phyloP scores from a whole-genome alignment of 2,113 vertebrate species.

The Otolemur garnettii region DNA sequence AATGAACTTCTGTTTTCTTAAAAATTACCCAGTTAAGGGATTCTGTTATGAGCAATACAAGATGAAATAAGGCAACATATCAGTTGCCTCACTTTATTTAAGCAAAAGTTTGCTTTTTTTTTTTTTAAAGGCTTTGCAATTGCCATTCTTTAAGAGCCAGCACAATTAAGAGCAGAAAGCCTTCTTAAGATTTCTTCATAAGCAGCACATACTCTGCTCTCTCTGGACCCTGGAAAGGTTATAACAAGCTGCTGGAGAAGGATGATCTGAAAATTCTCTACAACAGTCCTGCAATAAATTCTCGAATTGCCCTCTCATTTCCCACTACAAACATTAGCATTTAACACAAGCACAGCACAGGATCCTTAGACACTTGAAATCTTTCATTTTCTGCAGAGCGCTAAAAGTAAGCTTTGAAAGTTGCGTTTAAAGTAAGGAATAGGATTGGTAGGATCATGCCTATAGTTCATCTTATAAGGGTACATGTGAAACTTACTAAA shows the following conservation, averaged over 20 bases:
- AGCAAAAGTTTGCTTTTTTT: neutral
- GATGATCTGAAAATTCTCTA: neutral
- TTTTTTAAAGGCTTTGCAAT: neutral
- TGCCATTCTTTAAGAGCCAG: neutral
- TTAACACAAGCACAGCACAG: neutral
- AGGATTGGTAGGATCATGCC: neutral
- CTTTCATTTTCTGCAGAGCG: neutral
- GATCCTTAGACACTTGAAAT: neutral
- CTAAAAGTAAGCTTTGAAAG: constrained; percentile 29
- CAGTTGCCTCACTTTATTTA: neutral
- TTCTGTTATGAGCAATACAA: neutral
- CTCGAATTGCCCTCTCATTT: neutral
- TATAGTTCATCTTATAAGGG: too few species aligned
- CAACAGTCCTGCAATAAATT: neutral
- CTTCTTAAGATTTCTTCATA: neutral
- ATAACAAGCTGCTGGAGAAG: neutral
- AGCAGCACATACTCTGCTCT: neutral
- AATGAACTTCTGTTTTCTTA: neutral
- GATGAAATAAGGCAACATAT: neutral
- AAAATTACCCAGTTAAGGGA: neutral
- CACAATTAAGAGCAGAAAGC: neutral
- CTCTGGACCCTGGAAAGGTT: neutral
- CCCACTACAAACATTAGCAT: neutral
- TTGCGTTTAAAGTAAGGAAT: neutral
- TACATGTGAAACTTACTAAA: too few species aligned